A percentile compares a stretch with the other conserved stretches of the same genome.
phyloP scores from a whole-genome alignment of 2,888 invertebrate genomes.

The Omphaloscelis lunosa region DNA sequence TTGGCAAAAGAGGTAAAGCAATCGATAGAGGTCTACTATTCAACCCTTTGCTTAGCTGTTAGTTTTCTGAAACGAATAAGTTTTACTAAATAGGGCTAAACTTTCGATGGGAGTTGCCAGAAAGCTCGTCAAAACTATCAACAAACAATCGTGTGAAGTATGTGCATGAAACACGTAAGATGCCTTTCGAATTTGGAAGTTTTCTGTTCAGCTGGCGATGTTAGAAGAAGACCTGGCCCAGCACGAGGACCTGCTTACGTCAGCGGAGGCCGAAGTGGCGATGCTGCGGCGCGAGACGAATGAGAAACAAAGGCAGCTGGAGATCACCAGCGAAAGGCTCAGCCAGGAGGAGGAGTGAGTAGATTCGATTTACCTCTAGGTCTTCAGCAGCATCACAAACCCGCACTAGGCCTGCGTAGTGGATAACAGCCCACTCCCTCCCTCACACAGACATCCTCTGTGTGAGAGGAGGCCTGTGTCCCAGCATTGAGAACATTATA shows the following conservation, averaged over 20 bases:
- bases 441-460: not conserved
- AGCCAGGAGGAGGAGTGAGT: constrained; percentile 73
- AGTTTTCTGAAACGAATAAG: not conserved
- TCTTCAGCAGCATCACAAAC: not conserved
- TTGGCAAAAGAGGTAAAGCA: not conserved
- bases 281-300: constrained; percentile 73
- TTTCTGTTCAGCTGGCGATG: constrained; percentile 73
- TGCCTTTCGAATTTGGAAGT: not conserved
- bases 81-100: not conserved
- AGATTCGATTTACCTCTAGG: not conserved
- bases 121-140: not conserved
- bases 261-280: constrained; percentile 76
- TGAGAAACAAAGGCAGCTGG: constrained; percentile 68
- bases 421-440: not conserved
- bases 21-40: not conserved
- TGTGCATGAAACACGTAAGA: not conserved
- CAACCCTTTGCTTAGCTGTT: not conserved
- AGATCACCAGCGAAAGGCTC: constrained; percentile 69
- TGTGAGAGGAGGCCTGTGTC: not conserved
- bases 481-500: not conserved
- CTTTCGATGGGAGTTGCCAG: not conserved
- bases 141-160: no score
- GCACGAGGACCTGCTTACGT: constrained; percentile 76
- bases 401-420: not conserved
- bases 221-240: constrained; percentile 79